These are phyloP conservation scores for Lates japonicus DNA, from an alignment of 2,797 vertebrate genomes.

Conservation along the genomic window DNA sequence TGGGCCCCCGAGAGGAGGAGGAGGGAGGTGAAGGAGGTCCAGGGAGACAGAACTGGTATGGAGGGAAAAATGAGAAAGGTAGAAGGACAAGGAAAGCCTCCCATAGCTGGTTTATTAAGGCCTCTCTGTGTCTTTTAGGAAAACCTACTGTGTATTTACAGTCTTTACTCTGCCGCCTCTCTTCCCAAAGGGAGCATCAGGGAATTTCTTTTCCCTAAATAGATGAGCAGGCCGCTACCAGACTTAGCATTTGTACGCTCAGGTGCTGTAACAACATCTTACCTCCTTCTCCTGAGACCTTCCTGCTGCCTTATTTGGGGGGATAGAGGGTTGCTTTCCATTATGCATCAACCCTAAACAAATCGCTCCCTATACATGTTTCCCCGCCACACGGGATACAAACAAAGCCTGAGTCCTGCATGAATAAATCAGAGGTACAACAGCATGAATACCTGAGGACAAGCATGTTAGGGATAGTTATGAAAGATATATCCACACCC, in stretches of 20 bases:
- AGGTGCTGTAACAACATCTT: conserved; percentile 56
- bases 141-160: conserved; percentile 57
- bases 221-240: conserved; percentile 50
- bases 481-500: conserved; percentile 5
- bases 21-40: neutral
- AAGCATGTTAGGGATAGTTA: neutral
- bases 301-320: conserved; percentile 50
- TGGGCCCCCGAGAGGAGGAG: conserved; percentile 37
- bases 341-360: conserved; percentile 59
- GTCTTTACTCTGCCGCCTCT: conserved; percentile 53
- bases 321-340: conserved; percentile 49
- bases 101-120: conserved; percentile 40
- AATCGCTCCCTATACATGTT: conserved; percentile 47
- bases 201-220: conserved; percentile 64
- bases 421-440: conserved; percentile 53
- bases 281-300: conserved; percentile 46
- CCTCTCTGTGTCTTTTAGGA: conserved; percentile 50
- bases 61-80: neutral
- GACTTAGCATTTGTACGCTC: conserved; percentile 40
- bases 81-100: neutral
- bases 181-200: conserved; percentile 50
- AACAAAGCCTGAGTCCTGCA: conserved; percentile 37
- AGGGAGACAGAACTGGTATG: conserved; percentile 9
- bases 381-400: conserved; percentile 28
- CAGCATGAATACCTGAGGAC: conserved; percentile 24